A percentile compares a stretch with the other conserved stretches of the same genome.
Evolutionary conservation across 2,888 invertebrate species (phyloP).

Genomic region (Thecophora atra): DNA sequence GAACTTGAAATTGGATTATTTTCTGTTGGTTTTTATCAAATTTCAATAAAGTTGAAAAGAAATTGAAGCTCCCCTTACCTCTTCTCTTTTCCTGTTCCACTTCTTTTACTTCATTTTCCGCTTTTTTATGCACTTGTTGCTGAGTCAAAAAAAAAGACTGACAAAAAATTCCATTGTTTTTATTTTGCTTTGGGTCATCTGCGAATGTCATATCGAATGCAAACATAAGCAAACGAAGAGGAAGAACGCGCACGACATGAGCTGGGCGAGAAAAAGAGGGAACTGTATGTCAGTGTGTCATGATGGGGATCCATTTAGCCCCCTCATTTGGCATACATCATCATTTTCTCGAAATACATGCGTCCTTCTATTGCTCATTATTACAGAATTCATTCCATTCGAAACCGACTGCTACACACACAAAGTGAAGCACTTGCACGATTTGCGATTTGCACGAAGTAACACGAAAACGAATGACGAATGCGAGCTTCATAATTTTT

Average conservation of each 20-base stretch:
- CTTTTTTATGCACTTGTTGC: neutral
- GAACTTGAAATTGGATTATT: constrained; percentile 2
- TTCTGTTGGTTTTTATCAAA: neutral
- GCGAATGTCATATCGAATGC: constrained; percentile 2
- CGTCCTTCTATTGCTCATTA: constrained; percentile 20
- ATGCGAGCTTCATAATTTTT: too few relatives aligned
- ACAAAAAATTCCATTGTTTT: constrained; percentile 6
- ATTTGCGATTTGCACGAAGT: too few relatives aligned
- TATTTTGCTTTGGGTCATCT: constrained; percentile 15
- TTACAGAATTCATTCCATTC: constrained; percentile 12
- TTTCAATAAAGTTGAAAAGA: neutral
- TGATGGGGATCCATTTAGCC: constrained; percentile 14
- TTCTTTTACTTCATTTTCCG: neutral
- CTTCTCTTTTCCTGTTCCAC: too few relatives aligned
- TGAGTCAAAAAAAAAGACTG: neutral
- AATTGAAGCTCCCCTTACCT: too few relatives aligned
- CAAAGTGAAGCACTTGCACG: constrained; percentile 7
- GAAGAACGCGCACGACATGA: too few relatives aligned
- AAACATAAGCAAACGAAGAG: neutral
- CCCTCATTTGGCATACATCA: constrained; percentile 35
- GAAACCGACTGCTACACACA: neutral
- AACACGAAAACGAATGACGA: too few relatives aligned
- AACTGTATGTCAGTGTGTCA: too few relatives aligned
- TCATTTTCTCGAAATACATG: constrained; percentile 33
- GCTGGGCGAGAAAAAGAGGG: neutral